Conservation (phyloP, 1,140 invertebrate species). For the Mercenaria mercenaria region DNA sequence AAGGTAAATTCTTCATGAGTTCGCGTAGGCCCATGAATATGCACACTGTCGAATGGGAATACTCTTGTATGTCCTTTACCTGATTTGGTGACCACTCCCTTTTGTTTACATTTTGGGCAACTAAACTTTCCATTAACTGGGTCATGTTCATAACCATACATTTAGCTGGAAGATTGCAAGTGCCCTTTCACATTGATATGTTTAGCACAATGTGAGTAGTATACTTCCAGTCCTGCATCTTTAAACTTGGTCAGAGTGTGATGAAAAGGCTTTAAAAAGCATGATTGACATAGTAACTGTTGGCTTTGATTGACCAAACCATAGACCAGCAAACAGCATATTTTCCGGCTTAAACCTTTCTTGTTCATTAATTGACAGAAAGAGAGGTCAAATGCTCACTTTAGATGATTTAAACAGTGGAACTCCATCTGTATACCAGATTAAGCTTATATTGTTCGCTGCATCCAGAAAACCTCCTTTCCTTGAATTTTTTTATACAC, state of each 20-base stretch:
- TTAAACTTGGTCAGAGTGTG: conserved; percentile 19
- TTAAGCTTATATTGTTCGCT: conserved; percentile 26
- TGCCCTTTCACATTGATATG: conserved; percentile 27
- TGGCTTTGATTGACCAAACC: conserved; percentile 39
- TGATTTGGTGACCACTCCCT: conserved; percentile 8
- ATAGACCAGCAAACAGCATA: too few relatives aligned
- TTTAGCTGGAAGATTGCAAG: conserved; percentile 53
- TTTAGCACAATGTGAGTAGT: too few relatives aligned
- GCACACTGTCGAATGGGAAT: conserved; percentile 21
- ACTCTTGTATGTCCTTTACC: conserved; percentile 48
- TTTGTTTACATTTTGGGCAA: conserved; percentile 34
- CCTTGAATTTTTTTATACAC: conserved; percentile 22
- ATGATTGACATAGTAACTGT: conserved; percentile 38
- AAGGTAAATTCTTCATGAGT: conserved; percentile 35
- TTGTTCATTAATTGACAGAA: conserved; percentile 51
- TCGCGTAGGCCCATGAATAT: conserved; percentile 7
- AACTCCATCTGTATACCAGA: conserved; percentile 59
- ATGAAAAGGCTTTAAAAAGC: conserved; percentile 58
- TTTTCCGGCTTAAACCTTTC: too few relatives aligned
- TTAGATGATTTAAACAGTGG: conserved; percentile 60
- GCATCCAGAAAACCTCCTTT: conserved; percentile 23
- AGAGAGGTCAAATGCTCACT: conserved; percentile 50
- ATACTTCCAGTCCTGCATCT: too few relatives aligned
- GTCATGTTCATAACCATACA: conserved; percentile 51
- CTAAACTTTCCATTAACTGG: conserved; percentile 53